Evolutionary conservation across 2,797 vertebrate genomes (phyloP).

Genomic region (Clarias laeviceps): DNA sequence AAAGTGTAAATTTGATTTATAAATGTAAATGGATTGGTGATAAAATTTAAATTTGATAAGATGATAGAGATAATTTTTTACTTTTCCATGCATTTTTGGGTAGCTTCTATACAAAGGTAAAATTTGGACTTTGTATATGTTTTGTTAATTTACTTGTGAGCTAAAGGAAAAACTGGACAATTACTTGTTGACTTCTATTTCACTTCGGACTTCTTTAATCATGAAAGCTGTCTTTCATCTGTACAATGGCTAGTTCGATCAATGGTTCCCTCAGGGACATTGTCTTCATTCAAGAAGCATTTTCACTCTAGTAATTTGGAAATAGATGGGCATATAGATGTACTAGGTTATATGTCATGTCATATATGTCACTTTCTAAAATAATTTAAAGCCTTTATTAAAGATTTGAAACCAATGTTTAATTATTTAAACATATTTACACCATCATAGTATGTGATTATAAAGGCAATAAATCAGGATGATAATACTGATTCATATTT

Average conservation of each 20-base stretch:
- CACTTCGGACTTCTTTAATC: slow-evolving; percentile 65
- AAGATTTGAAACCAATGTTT: not conserved
- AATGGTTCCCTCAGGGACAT: slow-evolving; percentile 50
- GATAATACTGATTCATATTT: not conserved
- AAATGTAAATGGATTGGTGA: not conserved
- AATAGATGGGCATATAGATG: slow-evolving; percentile 54
- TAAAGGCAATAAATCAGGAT: not conserved
- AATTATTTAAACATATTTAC: not conserved
- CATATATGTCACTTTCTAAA: not conserved
- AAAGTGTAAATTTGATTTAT: no score
- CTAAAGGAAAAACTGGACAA: not conserved
- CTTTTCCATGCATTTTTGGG: not conserved
- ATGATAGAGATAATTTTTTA: not conserved
- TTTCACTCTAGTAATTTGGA: slow-evolving; percentile 64
- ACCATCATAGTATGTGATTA: not conserved
- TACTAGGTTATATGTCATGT: not conserved
- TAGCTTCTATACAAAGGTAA: not conserved
- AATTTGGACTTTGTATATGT: not conserved
- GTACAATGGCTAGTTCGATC: slow-evolving; percentile 61
- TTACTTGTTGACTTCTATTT: slow-evolving; percentile 24
- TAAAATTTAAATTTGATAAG: not conserved
- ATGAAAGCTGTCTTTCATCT: slow-evolving; percentile 61
- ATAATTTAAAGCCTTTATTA: not conserved
- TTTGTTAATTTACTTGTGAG: not conserved
- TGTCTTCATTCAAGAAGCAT: slow-evolving; percentile 20